Evolutionary conservation across 2,797 vertebrate species (phyloP).

Genomic region (Oreonectes daqikongensis): DNA sequence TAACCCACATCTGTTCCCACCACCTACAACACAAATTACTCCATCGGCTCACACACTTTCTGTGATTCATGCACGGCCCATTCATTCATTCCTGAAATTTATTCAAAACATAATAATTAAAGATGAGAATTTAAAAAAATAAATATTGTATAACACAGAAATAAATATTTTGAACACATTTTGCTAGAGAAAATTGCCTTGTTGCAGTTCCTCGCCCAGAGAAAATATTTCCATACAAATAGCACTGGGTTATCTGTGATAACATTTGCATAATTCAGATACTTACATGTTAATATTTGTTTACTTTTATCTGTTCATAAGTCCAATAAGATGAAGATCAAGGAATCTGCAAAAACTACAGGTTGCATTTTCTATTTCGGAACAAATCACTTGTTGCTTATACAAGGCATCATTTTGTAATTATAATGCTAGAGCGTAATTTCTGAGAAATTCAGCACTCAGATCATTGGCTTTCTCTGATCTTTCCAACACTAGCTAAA

Average conservation of each 20-base stretch:
- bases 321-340: constrained; percentile 9
- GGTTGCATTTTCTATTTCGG: neutral
- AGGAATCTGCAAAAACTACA: neutral
- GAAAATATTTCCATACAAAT: constrained; percentile 20
- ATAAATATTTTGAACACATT: neutral
- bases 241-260: constrained; percentile 21
- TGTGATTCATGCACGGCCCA: neutral
- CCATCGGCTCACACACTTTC: neutral
- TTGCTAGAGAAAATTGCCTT: neutral
- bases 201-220: constrained; percentile 2
- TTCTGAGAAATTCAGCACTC: neutral
- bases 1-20: constrained; percentile 5
- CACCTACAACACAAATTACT: constrained; percentile 5
- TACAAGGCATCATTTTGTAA: neutral
- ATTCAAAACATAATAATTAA: neutral
- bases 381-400: constrained; percentile 10
- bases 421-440: neutral
- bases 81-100: neutral
- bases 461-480: constrained; percentile 2
- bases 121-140: neutral
- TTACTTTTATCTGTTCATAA: constrained; percentile 3
- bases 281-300: constrained; percentile 24
- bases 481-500: neutral
- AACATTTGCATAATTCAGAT: constrained; percentile 24
- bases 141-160: neutral